These are phyloP conservation scores for Andrena chrysosceles DNA, from an alignment of 2,888 invertebrate species.

Conservation along the genomic window DNA sequence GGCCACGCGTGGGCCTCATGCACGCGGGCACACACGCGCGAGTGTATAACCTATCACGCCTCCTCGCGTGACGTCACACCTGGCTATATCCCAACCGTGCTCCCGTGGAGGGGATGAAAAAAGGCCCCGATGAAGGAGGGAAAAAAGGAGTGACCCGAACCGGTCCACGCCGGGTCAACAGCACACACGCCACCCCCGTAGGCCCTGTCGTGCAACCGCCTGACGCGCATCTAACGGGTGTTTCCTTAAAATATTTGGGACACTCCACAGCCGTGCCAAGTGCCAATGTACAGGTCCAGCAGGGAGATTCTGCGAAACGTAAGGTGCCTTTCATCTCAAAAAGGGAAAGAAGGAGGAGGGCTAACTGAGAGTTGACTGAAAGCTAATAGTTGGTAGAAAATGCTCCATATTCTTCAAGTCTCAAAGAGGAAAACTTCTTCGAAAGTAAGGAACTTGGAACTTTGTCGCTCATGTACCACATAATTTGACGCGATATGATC, in stretches of 20 bases:
- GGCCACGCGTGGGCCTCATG: conserved; percentile 68
- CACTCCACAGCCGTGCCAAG: neutral
- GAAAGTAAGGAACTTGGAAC: too few relatives aligned
- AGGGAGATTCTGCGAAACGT: too few relatives aligned
- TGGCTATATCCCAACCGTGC: conserved; percentile 67
- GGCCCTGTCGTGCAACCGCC: conserved; percentile 59
- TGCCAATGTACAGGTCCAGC: neutral
- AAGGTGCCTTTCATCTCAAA: too few relatives aligned
- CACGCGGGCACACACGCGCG: conserved; percentile 72
- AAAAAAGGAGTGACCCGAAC: conserved; percentile 79
- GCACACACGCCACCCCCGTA: conserved; percentile 73
- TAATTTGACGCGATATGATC: too few relatives aligned
- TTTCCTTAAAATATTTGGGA: conserved; percentile 51
- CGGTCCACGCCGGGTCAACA: conserved; percentile 79
- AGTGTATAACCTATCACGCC: conserved; percentile 73
- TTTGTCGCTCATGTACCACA: too few relatives aligned
- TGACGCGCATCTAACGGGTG: conserved; percentile 69
- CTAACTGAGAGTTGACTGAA: too few relatives aligned
- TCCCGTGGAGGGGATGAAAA: conserved; percentile 52
- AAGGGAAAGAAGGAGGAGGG: too few relatives aligned
- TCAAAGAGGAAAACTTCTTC: too few relatives aligned
- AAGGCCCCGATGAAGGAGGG: conserved; percentile 63
- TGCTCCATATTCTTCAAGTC: too few relatives aligned
- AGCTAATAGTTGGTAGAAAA: too few relatives aligned
- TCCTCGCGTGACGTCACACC: conserved; percentile 77